These are phyloP conservation scores for Botrylloides violaceus DNA, from an alignment of 23 tunicate genomes.

Conservation along the genomic window DNA sequence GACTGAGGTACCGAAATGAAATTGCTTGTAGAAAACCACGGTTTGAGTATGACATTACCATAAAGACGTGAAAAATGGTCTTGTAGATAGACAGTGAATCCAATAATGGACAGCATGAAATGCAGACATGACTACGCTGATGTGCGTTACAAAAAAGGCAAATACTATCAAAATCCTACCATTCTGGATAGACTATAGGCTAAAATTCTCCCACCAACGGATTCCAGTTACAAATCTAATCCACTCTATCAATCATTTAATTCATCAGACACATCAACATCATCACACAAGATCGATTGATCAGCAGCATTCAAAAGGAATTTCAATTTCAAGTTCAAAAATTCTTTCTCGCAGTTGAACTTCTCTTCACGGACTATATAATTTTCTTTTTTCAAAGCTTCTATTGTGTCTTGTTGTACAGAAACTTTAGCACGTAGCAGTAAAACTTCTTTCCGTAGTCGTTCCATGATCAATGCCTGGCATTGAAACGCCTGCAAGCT, in stretches of 20 bases:
- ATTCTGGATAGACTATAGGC: too few relatives aligned
- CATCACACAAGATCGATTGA: background rate
- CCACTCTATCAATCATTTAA: background rate
- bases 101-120: too few relatives aligned
- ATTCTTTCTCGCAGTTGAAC: slow-evolving; percentile 21
- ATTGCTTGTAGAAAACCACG: too few relatives aligned
- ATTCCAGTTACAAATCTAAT: background rate
- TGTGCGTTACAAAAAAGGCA: too few relatives aligned
- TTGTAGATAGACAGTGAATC: too few relatives aligned
- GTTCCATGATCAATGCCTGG: slow-evolving; percentile 33
- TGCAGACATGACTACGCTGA: too few relatives aligned
- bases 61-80: too few relatives aligned
- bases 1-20: too few relatives aligned
- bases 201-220: too few relatives aligned
- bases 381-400: slow-evolving; percentile 23
- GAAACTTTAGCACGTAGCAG: slow-evolving; percentile 41
- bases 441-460: slow-evolving; percentile 57
- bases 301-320: background rate
- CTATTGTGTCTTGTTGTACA: slow-evolving; percentile 40
- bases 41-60: too few relatives aligned
- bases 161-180: too few relatives aligned
- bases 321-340: slow-evolving; percentile 7
- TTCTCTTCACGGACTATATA: slow-evolving; percentile 11
- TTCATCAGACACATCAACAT: background rate
- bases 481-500: slow-evolving; percentile 66